Base-by-base conservation (phyloP, 1,140 invertebrate genomes). In the Leptopilina clavipes region DNA sequence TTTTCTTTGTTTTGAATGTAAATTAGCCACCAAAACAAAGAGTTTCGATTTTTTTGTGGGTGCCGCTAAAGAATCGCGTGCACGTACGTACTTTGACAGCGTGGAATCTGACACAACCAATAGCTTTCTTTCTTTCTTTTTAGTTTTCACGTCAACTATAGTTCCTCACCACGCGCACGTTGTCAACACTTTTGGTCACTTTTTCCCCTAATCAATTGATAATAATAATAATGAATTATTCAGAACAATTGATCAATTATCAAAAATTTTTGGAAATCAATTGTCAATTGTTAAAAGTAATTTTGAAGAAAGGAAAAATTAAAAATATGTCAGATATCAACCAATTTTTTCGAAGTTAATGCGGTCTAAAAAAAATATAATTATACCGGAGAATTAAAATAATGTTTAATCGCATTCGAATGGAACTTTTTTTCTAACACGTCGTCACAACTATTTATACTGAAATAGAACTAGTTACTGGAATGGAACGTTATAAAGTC, bases 161-260 rank as follows among this genome's bases (percentile, higher is more conserved):
- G 25, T 65, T 65, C 12, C 22, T 65, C 25, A 65, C 59, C 59
- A 65, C 59, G 59, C 59, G 25, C 59, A 65, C 59, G 59, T 65
- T 65, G 25, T 65, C 59, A 65, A 22, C 48, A 52, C 48, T 17
- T 17, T 52, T 52, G 14, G 17, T 6, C 48, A 52, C 48, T 52
- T 17, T 52, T 52, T 52, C 3, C 3, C 14, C 12, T 31, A 3
- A 31, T 31, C 25, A 31, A 31, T 3, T 31, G n/a, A 31, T 31
- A 6, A 31, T 31, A 31, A 31, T 31, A 6, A 31, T 6, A 31
- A 31, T 31, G 25, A 31, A 31, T 31, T 31, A 31, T 31, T 31
- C 25, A 31, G 6, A 31, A 31, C 25, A 3, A 31, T 31, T 31
- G n/a, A n/a, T n/a, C n/a, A n/a, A n/a, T 31, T 1, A 31, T 31